Conservation (phyloP, 2,888 invertebrate species). For the Phalera bucephala region DNA sequence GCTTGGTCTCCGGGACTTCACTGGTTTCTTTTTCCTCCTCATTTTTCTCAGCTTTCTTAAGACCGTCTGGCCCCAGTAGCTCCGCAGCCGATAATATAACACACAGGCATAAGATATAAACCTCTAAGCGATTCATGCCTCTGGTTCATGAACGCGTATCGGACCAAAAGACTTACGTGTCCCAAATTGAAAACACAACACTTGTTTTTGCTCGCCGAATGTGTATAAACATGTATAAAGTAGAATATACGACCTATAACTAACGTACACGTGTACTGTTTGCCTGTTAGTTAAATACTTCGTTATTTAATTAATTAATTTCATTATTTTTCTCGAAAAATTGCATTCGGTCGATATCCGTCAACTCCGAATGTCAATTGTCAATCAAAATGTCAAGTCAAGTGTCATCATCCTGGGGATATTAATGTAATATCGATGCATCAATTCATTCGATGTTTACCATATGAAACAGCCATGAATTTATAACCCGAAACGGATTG, state of each 20-base stretch:
- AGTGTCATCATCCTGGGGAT: too few species aligned
- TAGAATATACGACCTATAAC: slow-evolving; percentile 18
- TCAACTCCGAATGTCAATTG: neutral
- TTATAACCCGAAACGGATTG: too few species aligned
- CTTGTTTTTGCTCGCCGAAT: slow-evolving; percentile 5
- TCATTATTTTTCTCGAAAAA: slow-evolving; percentile 13
- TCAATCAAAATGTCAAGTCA: too few species aligned
- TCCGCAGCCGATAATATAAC: slow-evolving; percentile 54
- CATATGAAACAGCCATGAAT: too few species aligned
- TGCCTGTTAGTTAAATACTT: slow-evolving; percentile 5
- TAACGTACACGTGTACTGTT: slow-evolving; percentile 24
- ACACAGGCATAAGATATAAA: slow-evolving; percentile 53
- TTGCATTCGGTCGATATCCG: neutral
- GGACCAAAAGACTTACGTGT: slow-evolving; percentile 64
- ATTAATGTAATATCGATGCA: too few species aligned
- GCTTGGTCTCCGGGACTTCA: slow-evolving; percentile 33
- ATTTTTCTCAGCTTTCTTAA: slow-evolving; percentile 44
- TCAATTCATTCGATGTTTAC: too few species aligned
- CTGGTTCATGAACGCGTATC: slow-evolving; percentile 30
- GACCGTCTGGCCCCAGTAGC: slow-evolving; percentile 59
- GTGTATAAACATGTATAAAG: slow-evolving; percentile 10
- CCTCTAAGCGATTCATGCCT: slow-evolving; percentile 53
- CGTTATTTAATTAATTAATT: slow-evolving; percentile 6
- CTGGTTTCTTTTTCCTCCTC: slow-evolving; percentile 47
- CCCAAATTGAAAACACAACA: slow-evolving; percentile 31